phyloP scores from a whole-genome alignment of 2,888 invertebrate genomes.

The Eupithecia subfuscata region DNA sequence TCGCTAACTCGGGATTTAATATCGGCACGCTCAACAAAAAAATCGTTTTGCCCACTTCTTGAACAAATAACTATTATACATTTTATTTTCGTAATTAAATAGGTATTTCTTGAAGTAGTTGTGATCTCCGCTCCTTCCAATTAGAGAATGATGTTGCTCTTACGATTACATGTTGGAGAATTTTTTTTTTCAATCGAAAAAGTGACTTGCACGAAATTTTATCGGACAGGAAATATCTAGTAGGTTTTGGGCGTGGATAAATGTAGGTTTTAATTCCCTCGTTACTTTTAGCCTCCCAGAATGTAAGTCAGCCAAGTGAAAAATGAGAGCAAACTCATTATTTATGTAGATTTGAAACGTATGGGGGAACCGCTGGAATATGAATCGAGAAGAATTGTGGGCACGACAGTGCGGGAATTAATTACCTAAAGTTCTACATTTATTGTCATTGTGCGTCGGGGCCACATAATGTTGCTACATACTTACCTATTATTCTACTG shows the following conservation, averaged over 20 bases:
- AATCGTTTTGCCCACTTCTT: no score
- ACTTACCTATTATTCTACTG: neutral
- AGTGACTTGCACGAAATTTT: neutral
- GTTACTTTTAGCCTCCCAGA: constrained; percentile 21
- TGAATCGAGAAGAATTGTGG: constrained; percentile 35
- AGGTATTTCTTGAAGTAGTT: neutral
- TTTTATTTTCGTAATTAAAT: neutral
- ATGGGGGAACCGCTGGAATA: constrained; percentile 32
- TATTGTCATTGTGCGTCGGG: constrained; percentile 16
- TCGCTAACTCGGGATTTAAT: no score
- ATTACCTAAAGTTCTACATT: constrained; percentile 30
- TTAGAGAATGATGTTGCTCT: neutral
- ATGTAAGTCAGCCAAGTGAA: constrained; percentile 27
- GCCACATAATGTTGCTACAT: neutral
- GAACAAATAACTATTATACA: neutral
- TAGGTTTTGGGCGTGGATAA: neutral
- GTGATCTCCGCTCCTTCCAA: neutral
- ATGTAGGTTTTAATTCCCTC: constrained; percentile 13
- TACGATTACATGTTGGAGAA: neutral
- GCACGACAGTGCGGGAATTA: constrained; percentile 26
- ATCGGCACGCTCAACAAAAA: no score
- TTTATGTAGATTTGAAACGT: constrained; percentile 36
- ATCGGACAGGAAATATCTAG: neutral
- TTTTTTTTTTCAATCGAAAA: neutral
- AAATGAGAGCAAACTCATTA: constrained; percentile 36